A percentile compares a stretch with the other conserved stretches of the same genome.
phyloP scores from a whole-genome alignment of 2,113 vertebrate genomes.

The Rhynchomys soricoides region DNA sequence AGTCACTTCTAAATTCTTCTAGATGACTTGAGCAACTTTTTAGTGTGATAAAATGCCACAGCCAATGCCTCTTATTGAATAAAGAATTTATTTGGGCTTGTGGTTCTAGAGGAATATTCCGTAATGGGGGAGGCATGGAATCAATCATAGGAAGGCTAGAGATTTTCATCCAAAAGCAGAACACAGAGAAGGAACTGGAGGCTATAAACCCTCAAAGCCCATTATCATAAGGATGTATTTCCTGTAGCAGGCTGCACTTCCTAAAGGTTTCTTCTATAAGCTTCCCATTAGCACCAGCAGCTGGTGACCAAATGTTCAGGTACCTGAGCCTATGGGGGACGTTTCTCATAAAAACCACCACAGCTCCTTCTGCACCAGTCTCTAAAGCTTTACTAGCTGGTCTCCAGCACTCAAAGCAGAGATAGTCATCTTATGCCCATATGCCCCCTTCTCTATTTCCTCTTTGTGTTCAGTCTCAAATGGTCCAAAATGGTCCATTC shows the following conservation, averaged over 20 bases:
- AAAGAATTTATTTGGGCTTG: not conserved
- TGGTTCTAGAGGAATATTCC: not conserved
- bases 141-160: not conserved
- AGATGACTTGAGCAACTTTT: not conserved
- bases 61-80: not conserved
- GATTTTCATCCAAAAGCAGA: not conserved
- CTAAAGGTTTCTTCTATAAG: not conserved
- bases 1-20: not conserved
- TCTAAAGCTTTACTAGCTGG: not conserved
- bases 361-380: no score
- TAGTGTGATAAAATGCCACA: not conserved
- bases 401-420: no score
- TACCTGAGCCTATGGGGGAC: not conserved
- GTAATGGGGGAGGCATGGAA: not conserved
- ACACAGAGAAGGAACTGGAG: not conserved
- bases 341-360: not conserved
- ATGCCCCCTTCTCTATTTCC: not conserved
- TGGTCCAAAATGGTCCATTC: not conserved
- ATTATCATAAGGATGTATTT: not conserved
- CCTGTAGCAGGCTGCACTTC: not conserved
- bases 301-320: not conserved
- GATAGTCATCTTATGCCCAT: not conserved
- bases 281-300: not conserved
- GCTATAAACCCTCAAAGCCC: not conserved
- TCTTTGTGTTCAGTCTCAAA: not conserved